Evolutionary conservation across 2,888 invertebrate species (phyloP).

Genomic region (Cheilosia grossa): DNA sequence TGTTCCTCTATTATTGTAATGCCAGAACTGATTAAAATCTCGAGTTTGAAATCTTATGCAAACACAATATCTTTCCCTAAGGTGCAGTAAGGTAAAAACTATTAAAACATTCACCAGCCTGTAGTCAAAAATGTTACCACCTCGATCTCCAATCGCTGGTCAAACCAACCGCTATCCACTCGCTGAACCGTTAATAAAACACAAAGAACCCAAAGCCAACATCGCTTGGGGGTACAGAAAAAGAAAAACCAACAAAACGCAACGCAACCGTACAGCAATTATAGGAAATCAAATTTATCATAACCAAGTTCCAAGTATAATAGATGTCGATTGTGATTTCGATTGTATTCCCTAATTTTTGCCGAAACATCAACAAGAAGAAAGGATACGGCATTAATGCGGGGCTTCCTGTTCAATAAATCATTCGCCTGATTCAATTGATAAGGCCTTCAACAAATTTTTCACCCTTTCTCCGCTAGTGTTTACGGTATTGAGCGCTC

Average conservation of each 20-base stretch:
- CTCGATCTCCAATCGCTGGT: no score
- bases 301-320: conserved; percentile 25
- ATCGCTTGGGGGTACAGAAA: background rate
- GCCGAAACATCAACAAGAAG: conserved; percentile 5
- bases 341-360: conserved; percentile 44
- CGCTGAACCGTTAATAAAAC: background rate
- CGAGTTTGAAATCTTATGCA: no score
- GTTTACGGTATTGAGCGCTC: background rate
- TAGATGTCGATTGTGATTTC: conserved; percentile 3
- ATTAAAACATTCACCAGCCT: no score
- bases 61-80: no score
- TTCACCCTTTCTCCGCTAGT: background rate
- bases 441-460: conserved; percentile 45
- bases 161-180: no score
- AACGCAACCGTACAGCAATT: conserved; percentile 22
- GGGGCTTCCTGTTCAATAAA: conserved; percentile 53
- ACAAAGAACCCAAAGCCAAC: background rate
- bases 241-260: background rate
- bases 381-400: conserved; percentile 13
- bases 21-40: no score
- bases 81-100: no score
- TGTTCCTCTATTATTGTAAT: no score
- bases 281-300: conserved; percentile 55
- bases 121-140: no score
- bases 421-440: conserved; percentile 54